Conservation (phyloP, 1,140 invertebrate species). For the Solenopsis fugax region DNA sequence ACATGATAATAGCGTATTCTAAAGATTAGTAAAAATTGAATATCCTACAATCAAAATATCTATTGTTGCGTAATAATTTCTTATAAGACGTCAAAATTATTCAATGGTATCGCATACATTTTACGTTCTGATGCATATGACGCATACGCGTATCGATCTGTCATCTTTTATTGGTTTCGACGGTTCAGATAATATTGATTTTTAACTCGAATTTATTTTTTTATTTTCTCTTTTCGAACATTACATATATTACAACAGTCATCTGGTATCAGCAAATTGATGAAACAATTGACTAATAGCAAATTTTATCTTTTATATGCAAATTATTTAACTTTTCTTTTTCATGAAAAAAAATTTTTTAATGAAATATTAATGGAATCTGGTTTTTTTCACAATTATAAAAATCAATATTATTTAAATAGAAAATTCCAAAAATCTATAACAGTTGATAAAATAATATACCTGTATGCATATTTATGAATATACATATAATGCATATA, state of each 20-base stretch:
- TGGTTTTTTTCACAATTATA: background rate
- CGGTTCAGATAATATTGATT: constrained; percentile 13
- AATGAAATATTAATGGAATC: background rate
- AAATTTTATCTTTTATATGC: background rate
- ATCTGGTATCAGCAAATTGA: background rate
- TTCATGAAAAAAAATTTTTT: background rate
- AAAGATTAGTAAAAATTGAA: background rate
- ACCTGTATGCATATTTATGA: background rate
- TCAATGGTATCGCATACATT: constrained; percentile 1
- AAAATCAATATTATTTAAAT: background rate
- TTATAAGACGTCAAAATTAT: background rate
- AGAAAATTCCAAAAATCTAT: background rate
- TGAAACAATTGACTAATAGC: background rate
- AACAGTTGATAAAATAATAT: background rate
- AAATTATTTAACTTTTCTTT: background rate
- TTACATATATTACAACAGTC: no score
- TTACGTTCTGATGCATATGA: background rate
- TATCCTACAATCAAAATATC: background rate
- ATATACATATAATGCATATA: no score
- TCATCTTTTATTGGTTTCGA: constrained; percentile 5
- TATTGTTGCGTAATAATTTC: background rate
- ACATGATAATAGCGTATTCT: background rate
- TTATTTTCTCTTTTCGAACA: background rate
- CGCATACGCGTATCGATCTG: background rate
- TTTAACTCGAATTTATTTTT: constrained; percentile 1